Percentiles rank a stretch among this genome's conserved stretches.
phyloP scores from a whole-genome alignment of 2,888 invertebrate species.

The Drosophila paramelanica region DNA sequence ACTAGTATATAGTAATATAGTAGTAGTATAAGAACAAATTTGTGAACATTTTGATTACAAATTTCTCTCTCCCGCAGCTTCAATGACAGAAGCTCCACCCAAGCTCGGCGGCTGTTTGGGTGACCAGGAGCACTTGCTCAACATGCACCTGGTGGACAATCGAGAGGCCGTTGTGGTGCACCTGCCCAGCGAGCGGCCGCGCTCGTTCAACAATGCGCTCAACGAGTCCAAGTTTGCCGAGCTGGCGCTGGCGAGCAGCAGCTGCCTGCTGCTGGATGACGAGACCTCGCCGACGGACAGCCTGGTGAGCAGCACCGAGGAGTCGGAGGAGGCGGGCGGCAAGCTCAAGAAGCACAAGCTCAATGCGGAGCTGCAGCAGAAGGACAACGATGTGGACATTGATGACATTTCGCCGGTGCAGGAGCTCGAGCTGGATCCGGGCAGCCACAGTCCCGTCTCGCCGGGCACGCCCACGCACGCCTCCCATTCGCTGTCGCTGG shows the following conservation, averaged over 20 bases:
- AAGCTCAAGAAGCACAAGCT: conserved; percentile 83
- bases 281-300: conserved; percentile 94
- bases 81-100: conserved; percentile 60
- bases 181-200: conserved; percentile 73
- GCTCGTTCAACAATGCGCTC: conserved; percentile 77
- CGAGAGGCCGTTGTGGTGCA: conserved; percentile 30
- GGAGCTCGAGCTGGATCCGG: conserved; percentile 81
- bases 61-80: conserved; percentile 43
- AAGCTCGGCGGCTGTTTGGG: conserved; percentile 24
- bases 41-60: too few relatives aligned
- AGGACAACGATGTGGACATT: conserved; percentile 85
- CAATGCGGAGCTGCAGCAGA: conserved; percentile 85
- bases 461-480: conserved; percentile 92
- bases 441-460: conserved; percentile 86
- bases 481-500: conserved; percentile 91
- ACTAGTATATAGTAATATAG: too few relatives aligned
- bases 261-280: conserved; percentile 90
- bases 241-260: conserved; percentile 89
- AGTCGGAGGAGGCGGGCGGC: conserved; percentile 82
- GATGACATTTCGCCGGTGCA: conserved; percentile 85
- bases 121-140: conserved; percentile 64
- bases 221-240: conserved; percentile 88
- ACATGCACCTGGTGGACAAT: conserved; percentile 63
- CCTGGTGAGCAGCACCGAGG: conserved; percentile 86
- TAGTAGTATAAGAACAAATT: too few relatives aligned